Evolutionary conservation across 1,140 invertebrate genomes (phyloP).

Genomic region (Ceratina calcarata): DNA sequence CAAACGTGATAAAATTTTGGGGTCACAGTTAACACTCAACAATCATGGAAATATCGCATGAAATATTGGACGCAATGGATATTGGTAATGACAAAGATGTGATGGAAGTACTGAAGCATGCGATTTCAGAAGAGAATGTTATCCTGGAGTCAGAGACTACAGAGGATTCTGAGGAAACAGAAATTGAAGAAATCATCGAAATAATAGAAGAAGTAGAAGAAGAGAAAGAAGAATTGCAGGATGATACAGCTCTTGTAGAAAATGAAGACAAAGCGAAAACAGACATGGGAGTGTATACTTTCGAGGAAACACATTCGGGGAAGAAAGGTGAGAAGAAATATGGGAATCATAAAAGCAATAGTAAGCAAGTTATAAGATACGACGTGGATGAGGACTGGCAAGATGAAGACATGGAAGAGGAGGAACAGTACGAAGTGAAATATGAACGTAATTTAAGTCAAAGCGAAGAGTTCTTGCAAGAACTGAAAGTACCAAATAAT

Average conservation of each 20-base stretch:
- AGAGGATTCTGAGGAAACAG: constrained; percentile 60
- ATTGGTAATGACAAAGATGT: constrained; percentile 65
- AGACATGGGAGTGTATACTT: constrained; percentile 31
- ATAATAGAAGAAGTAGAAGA: constrained; percentile 73
- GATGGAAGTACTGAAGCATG: constrained; percentile 70
- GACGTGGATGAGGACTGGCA: constrained; percentile 77
- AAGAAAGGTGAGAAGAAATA: constrained; percentile 25
- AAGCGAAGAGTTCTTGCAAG: constrained; percentile 18
- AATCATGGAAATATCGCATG: constrained; percentile 54
- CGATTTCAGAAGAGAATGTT: constrained; percentile 65
- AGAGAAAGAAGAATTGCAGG: constrained; percentile 45
- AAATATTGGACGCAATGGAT: constrained; percentile 52
- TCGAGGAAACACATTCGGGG: constrained; percentile 25
- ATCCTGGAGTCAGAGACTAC: constrained; percentile 69
- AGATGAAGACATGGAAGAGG: constrained; percentile 74
- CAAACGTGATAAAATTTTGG: no score
- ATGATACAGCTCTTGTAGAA: constrained; percentile 28
- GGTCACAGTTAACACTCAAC: no score
- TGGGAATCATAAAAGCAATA: constrained; percentile 15
- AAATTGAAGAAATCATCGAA: constrained; percentile 71
- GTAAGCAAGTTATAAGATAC: constrained; percentile 68
- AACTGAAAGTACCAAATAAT: background rate
- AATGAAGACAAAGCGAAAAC: constrained; percentile 27
- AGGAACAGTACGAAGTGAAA: constrained; percentile 19
- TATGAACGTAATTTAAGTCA: constrained; percentile 28